Base-by-base conservation (phyloP, 1,140 invertebrate species). In the Drosophila pseudoananassae region DNA sequence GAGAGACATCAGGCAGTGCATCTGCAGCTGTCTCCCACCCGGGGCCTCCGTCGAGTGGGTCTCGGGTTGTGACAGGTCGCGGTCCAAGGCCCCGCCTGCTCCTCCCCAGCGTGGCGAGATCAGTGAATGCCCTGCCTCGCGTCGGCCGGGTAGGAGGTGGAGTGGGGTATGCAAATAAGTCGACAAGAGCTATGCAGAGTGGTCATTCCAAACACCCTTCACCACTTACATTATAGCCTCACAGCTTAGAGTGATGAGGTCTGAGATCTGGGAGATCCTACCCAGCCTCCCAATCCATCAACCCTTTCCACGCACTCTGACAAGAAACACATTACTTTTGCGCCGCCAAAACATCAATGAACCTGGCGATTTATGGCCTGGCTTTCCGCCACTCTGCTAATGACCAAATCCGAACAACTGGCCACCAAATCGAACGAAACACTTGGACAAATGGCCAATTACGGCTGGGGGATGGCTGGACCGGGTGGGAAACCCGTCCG, bases 401-500 rank as follows among this genome's bases (percentile, higher is more conserved):
- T 76, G 66, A 56, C 43, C 68, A 77, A 77, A 68, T 63, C 47
- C 40, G 59, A 58, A 46, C 40, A 60, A 45, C 54, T 40, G 47
- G 57, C 76, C 66, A 69, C 63, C 58, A 68, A 69, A 69, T 36
- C 63, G 61, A 59, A 8, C 23, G 25, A 27, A 80, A 43, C 63
- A 73, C 66, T 15, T 64, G 43, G 53, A 55, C 66, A 87, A 85
- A 87, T 85, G 73, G 56, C 40, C 82, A 85, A 87, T 85, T 85
- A 85, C 66, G 72, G 57, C 33, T 46, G 51, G 60, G 56, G 27
- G 50, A 50, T 53, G 57, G 55, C 49, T 46, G 25, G 25, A 27
- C 1, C 25, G 25, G 6, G 25, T 27, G 58, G 46, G 50, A 80
- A 84, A 80, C 81, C 61, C 36, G 81, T 84, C 83, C 38, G 45